phyloP scores from a whole-genome alignment of 2,113 vertebrate genomes.

The Alosa alosa region DNA sequence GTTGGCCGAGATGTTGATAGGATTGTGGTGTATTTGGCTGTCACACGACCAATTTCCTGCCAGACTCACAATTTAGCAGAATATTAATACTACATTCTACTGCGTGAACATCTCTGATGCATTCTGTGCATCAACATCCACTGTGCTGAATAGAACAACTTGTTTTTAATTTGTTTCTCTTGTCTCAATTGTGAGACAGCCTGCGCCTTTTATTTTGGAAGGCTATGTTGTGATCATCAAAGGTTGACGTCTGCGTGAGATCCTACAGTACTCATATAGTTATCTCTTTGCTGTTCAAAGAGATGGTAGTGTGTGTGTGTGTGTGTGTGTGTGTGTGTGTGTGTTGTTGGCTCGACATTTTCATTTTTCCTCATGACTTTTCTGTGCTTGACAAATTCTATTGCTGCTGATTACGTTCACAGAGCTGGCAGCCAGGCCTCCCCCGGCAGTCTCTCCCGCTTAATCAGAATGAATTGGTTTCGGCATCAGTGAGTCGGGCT shows the following conservation, averaged over 20 bases:
- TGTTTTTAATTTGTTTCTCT: neutral
- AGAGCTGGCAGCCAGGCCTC: conserved; percentile 40
- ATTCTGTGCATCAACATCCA: neutral
- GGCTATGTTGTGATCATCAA: neutral
- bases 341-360: conserved; percentile 26
- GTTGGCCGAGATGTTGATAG: conserved; percentile 33
- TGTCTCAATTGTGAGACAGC: neutral
- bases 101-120: neutral
- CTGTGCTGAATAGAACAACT: neutral
- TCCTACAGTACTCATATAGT: neutral
- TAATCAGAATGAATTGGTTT: conserved; percentile 54
- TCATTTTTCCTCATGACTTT: conserved; percentile 18
- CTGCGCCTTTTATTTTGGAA: neutral
- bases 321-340: neutral
- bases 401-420: conserved; percentile 43
- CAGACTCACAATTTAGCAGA: neutral
- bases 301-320: neutral
- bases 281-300: neutral
- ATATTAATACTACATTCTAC: neutral
- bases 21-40: conserved; percentile 7
- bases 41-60: neutral
- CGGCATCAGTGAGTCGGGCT: conserved; percentile 47
- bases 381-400: conserved; percentile 36
- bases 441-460: conserved; percentile 32
- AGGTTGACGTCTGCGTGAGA: neutral